Evolutionary conservation across 2,113 vertebrate species (phyloP).

Genomic region (Notiomystis cincta): DNA sequence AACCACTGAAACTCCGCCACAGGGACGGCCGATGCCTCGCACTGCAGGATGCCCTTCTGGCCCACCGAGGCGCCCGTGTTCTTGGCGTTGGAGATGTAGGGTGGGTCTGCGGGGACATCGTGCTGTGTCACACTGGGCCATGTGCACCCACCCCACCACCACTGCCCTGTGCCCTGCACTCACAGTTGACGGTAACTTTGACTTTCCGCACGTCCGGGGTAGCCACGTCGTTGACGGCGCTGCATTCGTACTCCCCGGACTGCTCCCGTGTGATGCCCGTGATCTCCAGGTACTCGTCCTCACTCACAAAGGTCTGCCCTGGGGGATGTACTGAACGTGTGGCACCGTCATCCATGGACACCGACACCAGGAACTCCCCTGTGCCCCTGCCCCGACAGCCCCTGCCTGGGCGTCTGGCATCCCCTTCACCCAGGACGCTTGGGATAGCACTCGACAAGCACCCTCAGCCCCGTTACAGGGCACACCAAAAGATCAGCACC

Average conservation of each 20-base stretch:
- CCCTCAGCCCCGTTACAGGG: neutral
- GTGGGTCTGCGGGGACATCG: slow-evolving; percentile 76
- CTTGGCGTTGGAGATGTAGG: slow-evolving; percentile 87
- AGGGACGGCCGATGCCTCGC: slow-evolving; percentile 90
- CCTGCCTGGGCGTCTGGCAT: accelerated
- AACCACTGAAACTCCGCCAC: slow-evolving; percentile 96
- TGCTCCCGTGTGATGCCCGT: slow-evolving; percentile 89
- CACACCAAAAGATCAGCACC: neutral
- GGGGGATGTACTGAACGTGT: neutral
- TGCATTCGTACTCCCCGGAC: slow-evolving; percentile 94
- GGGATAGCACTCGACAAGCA: accelerated
- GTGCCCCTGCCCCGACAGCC: accelerated
- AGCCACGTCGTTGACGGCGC: slow-evolving; percentile 89
- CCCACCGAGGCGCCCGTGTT: slow-evolving; percentile 87
- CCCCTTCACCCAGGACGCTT: neutral
- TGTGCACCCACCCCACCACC: accelerated
- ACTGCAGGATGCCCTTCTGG: slow-evolving; percentile 90
- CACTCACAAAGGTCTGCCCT: slow-evolving; percentile 86
- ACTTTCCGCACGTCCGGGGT: slow-evolving; percentile 85
- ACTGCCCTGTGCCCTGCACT: neutral
- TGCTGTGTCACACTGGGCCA: accelerated
- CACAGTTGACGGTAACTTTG: slow-evolving; percentile 93
- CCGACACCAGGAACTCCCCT: no score
- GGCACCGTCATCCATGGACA: neutral
- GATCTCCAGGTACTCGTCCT: slow-evolving; percentile 92